A percentile compares a stretch with the other conserved stretches of the same genome.
Evolutionary conservation across 1,140 invertebrate genomes (phyloP).

Genomic region (Drosophila arizonae): DNA sequence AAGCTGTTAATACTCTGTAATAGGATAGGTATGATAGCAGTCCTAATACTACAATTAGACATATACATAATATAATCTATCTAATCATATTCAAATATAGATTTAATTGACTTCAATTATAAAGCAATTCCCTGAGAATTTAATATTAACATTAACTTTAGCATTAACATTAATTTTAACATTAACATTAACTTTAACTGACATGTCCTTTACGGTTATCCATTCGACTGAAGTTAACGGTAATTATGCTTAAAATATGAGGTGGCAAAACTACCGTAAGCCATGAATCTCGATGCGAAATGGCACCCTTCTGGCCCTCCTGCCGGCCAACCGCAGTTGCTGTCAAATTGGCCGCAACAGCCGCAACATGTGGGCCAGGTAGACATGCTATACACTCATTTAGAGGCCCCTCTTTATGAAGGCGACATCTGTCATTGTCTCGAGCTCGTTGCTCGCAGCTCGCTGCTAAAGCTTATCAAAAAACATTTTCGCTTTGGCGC

Average conservation of each 20-base stretch:
- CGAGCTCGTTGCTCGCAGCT: not conserved
- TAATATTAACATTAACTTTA: no score
- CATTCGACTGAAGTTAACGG: slow-evolving; percentile 43
- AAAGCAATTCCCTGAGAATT: no score
- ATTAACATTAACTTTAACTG: no score
- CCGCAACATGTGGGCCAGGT: slow-evolving; percentile 49
- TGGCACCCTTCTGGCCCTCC: not conserved
- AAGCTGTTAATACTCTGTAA: not conserved
- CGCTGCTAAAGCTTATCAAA: slow-evolving; percentile 57
- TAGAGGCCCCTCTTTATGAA: slow-evolving; percentile 26
- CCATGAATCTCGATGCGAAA: not conserved
- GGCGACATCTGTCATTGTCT: slow-evolving; percentile 64
- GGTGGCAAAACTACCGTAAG: slow-evolving; percentile 34
- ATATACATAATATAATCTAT: no score
- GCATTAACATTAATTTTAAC: no score
- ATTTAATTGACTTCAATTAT: no score
- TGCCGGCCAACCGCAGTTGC: slow-evolving; percentile 28
- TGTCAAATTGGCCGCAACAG: slow-evolving; percentile 49
- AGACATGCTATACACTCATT: slow-evolving; percentile 50
- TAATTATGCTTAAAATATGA: slow-evolving; percentile 59
- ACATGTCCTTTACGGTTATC: no score
- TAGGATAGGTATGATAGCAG: no score
- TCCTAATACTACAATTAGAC: no score
- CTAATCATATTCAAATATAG: no score
- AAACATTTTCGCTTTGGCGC: slow-evolving; percentile 73